Evolutionary conservation across 1,140 invertebrate genomes (phyloP).

Genomic region (Diprion similis): DNA sequence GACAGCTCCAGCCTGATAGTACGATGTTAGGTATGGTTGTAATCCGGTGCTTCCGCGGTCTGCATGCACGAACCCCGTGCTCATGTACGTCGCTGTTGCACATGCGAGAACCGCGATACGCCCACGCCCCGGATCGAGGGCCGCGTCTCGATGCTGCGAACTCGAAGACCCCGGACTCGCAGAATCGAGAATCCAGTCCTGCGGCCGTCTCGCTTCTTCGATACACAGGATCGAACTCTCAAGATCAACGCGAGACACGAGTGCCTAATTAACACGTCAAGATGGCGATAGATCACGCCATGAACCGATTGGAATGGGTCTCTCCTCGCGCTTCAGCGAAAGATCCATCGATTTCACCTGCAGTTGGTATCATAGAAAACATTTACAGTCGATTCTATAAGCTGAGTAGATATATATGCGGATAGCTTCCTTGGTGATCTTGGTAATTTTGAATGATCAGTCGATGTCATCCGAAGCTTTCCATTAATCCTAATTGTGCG

Average conservation of each 20-base stretch:
- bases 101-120: not conserved
- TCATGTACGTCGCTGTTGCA: not conserved
- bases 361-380: too few species aligned
- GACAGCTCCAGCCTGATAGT: slow-evolving; percentile 33
- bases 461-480: too few species aligned
- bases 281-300: not conserved
- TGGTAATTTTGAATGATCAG: too few species aligned
- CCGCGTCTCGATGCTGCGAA: too few species aligned
- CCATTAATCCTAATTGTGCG: too few species aligned
- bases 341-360: too few species aligned
- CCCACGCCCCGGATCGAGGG: not conserved
- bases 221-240: too few species aligned
- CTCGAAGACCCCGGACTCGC: not conserved
- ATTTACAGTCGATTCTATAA: too few species aligned
- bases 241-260: not conserved
- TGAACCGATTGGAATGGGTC: too few species aligned
- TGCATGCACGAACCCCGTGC: not conserved
- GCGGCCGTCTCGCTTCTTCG: not conserved
- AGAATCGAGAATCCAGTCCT: slow-evolving; percentile 5
- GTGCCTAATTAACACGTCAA: not conserved
- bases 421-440: too few species aligned
- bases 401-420: too few species aligned
- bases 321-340: too few species aligned
- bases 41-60: slow-evolving; percentile 19
- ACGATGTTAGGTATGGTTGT: slow-evolving; percentile 8